Evolutionary conservation across 2,113 vertebrate species (phyloP), one percentile per base, ranked within the genome.

Genomic region (Apus apus): DNA sequence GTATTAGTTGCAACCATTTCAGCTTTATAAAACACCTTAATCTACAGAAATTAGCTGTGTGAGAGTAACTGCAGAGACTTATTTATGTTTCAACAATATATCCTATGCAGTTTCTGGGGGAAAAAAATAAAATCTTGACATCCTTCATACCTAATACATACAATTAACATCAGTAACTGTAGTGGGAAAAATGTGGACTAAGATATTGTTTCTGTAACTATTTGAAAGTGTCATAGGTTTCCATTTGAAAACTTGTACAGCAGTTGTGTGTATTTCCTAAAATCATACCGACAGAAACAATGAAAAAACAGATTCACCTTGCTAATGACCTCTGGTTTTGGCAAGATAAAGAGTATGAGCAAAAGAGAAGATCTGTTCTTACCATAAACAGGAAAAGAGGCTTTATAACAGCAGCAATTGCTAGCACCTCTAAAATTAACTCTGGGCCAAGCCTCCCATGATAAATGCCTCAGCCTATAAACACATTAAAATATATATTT

Each of bases 361-460:
- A 93, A 94, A 93, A 96, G 60, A 83, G 73, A 57, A 85, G 68
- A 94, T 82, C 43, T 76, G 71, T 72, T 96, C 85, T 92, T 88
- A 91, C 90, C 72, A 93, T 96, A 94, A 96, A 90, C 92, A 95
- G 79, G 90, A 97, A 96, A 92, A 87, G 79, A 93, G 26, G 50
- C 51, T 94, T 85, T 92, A 13, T 82, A 92, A 75, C 53, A 89
- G 68, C 64, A 94, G 50, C 53, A 75, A 89, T 95, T 94, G 45
- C 83, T 94, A 89, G 48, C 80, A 95, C 90, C 92, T 94, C 93
- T 96, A 93, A 94, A 96, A 90, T 96, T 94, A 95, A 93, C 88
- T 86, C 68, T 92, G 53, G 65, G 65, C 85, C 82, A 90, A 93
- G 68, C 50, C 94, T 95, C 89, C 65, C 86, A 85, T 75, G 68